Conservation (phyloP, 2,113 vertebrate genomes). For the Poeciliopsis retropinna region DNA sequence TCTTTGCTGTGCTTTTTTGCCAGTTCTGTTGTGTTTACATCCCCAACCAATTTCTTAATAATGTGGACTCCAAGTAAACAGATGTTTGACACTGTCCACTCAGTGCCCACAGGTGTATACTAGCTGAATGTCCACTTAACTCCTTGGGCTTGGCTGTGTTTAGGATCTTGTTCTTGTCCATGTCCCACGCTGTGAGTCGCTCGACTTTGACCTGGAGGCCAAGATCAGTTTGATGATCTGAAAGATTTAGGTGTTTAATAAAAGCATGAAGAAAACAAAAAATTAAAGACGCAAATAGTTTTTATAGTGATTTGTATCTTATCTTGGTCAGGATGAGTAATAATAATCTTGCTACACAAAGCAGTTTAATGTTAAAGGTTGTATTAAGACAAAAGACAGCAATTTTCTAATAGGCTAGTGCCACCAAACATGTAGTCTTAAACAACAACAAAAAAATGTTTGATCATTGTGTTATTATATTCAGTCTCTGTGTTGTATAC, state of each 20-base stretch:
- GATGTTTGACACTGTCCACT: too few relatives aligned
- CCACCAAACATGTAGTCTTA: not conserved
- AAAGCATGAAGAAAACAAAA: not conserved
- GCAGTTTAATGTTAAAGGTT: conserved; percentile 23
- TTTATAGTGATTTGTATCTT: not conserved
- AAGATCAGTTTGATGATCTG: too few relatives aligned
- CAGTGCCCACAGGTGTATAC: too few relatives aligned
- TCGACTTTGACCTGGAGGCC: too few relatives aligned
- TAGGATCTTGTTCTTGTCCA: too few relatives aligned
- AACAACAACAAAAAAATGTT: not conserved
- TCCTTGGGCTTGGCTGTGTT: too few relatives aligned
- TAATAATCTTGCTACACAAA: conserved; percentile 20
- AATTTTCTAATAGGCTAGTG: not conserved
- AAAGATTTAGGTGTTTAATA: not conserved
- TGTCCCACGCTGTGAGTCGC: too few relatives aligned
- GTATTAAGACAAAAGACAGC: conserved; percentile 14
- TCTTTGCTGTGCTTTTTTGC: too few relatives aligned
- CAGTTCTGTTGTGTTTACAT: too few relatives aligned
- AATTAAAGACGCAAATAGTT: not conserved
- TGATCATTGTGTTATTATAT: not conserved
- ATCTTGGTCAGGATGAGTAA: conserved; percentile 32
- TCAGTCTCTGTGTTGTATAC: not conserved
- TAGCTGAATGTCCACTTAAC: too few relatives aligned
- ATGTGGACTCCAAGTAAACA: too few relatives aligned
- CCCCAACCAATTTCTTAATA: too few relatives aligned